Evolutionary conservation across 1,140 invertebrate species (phyloP).

Genomic region (Drosophila dunni): DNA sequence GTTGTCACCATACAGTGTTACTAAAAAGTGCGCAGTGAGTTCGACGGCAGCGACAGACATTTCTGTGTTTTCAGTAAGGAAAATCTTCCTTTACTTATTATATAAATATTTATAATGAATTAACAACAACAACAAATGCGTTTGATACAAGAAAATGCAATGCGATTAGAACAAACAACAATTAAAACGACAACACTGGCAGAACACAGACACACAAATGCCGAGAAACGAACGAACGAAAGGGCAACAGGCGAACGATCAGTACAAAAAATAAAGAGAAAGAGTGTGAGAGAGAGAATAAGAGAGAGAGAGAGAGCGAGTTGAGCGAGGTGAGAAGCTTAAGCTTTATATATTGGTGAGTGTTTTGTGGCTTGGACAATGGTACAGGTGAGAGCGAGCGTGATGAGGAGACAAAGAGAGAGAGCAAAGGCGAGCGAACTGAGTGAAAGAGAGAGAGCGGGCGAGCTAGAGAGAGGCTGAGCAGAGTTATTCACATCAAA

Average conservation of each 20-base stretch:
- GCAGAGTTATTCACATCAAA: constrained; percentile 14
- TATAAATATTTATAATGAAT: constrained; percentile 37
- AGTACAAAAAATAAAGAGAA: constrained; percentile 5
- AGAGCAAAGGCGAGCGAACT: constrained; percentile 8
- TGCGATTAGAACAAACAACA: constrained; percentile 72
- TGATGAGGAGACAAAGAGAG: not conserved
- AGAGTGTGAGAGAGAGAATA: constrained; percentile 19
- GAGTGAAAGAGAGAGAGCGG: constrained; percentile 3
- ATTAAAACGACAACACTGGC: constrained; percentile 72
- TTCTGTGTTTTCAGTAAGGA: constrained; percentile 20
- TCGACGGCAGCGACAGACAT: constrained; percentile 75
- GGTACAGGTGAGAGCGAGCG: constrained; percentile 7
- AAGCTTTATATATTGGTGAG: constrained; percentile 4
- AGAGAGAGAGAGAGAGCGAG: constrained; percentile 8
- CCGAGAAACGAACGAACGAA: constrained; percentile 1
- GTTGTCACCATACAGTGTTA: constrained; percentile 53
- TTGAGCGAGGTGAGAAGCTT: constrained; percentile 19
- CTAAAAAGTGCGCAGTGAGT: constrained; percentile 44
- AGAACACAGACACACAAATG: constrained; percentile 46
- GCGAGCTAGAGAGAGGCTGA: constrained; percentile 11
- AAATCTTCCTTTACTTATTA: constrained; percentile 1
- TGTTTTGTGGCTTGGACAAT: constrained; percentile 10
- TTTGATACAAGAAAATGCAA: constrained; percentile 52
- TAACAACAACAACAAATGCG: constrained; percentile 79
- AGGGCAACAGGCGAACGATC: constrained; percentile 25